Evolutionary conservation across 2,113 vertebrate species (phyloP).

Genomic region (Oncorhynchus tshawytscha): DNA sequence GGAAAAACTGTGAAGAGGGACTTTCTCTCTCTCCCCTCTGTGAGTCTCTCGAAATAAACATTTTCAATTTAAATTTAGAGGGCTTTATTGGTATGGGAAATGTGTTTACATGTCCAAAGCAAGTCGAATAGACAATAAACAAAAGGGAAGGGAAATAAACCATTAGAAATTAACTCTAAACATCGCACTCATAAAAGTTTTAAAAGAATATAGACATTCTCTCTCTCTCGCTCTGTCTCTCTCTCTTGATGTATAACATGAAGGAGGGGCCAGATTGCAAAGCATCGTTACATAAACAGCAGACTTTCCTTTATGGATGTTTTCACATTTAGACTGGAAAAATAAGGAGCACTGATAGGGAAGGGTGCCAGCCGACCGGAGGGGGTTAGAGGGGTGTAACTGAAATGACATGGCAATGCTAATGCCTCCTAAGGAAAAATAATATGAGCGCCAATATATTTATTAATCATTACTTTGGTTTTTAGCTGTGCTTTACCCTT

Average conservation of each 20-base stretch:
- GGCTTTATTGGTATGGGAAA: too few species aligned
- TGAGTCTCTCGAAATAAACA: too few species aligned
- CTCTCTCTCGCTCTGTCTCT: slow-evolving; percentile 36
- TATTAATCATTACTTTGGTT: neutral
- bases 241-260: slow-evolving; percentile 63
- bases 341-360: slow-evolving; percentile 23
- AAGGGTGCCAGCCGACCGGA: neutral
- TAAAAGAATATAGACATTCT: too few species aligned
- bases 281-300: slow-evolving; percentile 53
- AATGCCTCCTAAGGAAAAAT: neutral
- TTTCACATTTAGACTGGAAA: slow-evolving; percentile 44
- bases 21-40: neutral
- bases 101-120: too few species aligned
- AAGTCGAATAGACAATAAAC: too few species aligned
- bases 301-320: slow-evolving; percentile 51
- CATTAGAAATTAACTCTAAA: too few species aligned
- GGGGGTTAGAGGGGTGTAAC: neutral
- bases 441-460: neutral
- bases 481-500: too few species aligned
- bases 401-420: neutral
- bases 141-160: too few species aligned
- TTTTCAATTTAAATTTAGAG: too few species aligned
- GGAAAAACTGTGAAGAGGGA: slow-evolving; percentile 60
- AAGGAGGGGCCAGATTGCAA: slow-evolving; percentile 23
- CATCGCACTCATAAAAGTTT: too few species aligned